These are phyloP conservation scores for Drosophila sordidapex DNA, from an alignment of 2,888 invertebrate species.

Conservation along the genomic window DNA sequence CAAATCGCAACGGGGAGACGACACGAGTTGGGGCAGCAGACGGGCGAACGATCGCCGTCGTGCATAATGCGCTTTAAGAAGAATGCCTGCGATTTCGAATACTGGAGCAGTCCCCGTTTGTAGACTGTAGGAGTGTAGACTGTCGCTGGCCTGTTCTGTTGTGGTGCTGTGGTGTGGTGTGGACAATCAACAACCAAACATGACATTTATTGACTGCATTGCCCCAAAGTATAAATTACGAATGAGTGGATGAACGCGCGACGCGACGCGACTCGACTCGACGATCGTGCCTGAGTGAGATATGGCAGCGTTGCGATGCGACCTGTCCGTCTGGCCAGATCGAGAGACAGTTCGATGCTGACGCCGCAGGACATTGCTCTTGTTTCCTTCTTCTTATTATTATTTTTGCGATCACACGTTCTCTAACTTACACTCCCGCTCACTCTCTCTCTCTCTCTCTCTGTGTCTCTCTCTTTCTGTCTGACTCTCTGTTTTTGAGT, in stretches of 20 bases:
- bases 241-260: slow-evolving; percentile 59
- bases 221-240: slow-evolving; percentile 77
- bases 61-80: slow-evolving; percentile 70
- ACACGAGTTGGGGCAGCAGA: slow-evolving; percentile 7
- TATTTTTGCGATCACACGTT: slow-evolving; percentile 4
- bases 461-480: background rate
- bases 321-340: slow-evolving; percentile 11
- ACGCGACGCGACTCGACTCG: slow-evolving; percentile 20
- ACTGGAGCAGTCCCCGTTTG: slow-evolving; percentile 66
- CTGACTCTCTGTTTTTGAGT: background rate
- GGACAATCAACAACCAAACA: slow-evolving; percentile 80
- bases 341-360: slow-evolving; percentile 42
- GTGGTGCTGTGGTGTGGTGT: slow-evolving; percentile 53
- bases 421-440: background rate
- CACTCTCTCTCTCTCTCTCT: slow-evolving; percentile 1
- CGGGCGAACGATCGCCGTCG: slow-evolving; percentile 39
- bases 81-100: slow-evolving; percentile 79
- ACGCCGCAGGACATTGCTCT: slow-evolving; percentile 75
- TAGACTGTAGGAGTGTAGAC: slow-evolving; percentile 11
- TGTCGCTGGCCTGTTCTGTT: slow-evolving; percentile 3
- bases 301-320: slow-evolving; percentile 38
- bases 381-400: slow-evolving; percentile 53
- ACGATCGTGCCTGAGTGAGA: slow-evolving; percentile 65
- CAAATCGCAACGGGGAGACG: slow-evolving; percentile 62
- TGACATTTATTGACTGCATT: slow-evolving; percentile 84